Evolutionary conservation across 2,888 invertebrate genomes (phyloP).

Genomic region (Seladonia tumulorum): DNA sequence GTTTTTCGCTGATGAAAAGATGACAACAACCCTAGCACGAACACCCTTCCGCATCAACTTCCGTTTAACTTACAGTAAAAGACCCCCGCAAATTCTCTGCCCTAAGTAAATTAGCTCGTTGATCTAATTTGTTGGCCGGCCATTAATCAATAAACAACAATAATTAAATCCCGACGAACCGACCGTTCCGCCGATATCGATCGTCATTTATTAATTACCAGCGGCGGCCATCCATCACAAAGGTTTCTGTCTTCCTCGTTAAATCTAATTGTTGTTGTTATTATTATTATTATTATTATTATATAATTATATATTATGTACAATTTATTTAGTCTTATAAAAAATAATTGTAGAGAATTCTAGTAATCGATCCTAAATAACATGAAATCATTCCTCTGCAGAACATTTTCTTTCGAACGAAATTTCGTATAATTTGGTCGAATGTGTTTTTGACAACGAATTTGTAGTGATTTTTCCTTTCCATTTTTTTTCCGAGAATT

Average conservation of each 20-base stretch:
- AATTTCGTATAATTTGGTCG: background rate
- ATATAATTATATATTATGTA: slow-evolving; percentile 47
- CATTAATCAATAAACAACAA: slow-evolving; percentile 36
- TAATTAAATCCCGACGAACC: slow-evolving; percentile 17
- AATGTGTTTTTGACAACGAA: background rate
- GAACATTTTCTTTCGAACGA: background rate
- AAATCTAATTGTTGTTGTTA: slow-evolving; percentile 33
- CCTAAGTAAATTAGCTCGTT: slow-evolving; percentile 61
- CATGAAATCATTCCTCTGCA: background rate
- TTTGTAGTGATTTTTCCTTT: background rate
- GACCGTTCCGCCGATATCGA: background rate
- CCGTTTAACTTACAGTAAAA: slow-evolving; percentile 35
- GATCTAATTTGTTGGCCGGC: slow-evolving; percentile 50
- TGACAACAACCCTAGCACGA: slow-evolving; percentile 10
- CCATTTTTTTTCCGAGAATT: background rate
- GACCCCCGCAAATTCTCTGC: slow-evolving; percentile 40
- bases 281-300: slow-evolving; percentile 1
- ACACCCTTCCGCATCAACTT: slow-evolving; percentile 13
- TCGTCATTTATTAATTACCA: slow-evolving; percentile 28
- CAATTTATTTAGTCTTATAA: slow-evolving; percentile 44
- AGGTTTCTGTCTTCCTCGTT: slow-evolving; percentile 49
- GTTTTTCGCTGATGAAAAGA: background rate
- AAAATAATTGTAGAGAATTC: slow-evolving; percentile 40
- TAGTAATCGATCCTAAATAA: slow-evolving; percentile 22
- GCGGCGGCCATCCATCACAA: slow-evolving; percentile 53